phyloP scores from a whole-genome alignment of 2,888 invertebrate species.

The Leptinotarsa tumamoca region DNA sequence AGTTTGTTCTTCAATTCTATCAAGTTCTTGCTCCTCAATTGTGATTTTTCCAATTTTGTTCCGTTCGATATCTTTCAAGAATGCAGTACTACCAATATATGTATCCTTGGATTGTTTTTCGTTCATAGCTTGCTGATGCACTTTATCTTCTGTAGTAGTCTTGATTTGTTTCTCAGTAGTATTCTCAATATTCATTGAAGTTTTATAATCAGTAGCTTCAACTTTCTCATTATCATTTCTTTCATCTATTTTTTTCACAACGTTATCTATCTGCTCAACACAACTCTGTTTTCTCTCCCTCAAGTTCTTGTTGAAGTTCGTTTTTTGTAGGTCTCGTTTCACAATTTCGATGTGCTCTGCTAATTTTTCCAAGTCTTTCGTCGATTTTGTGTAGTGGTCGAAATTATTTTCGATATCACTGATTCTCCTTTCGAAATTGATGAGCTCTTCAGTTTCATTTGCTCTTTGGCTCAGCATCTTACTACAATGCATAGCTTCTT shows the following conservation, averaged over 20 bases:
- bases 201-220: background rate
- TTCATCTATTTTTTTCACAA: slow-evolving; percentile 35
- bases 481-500: slow-evolving; percentile 46
- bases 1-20: slow-evolving; percentile 6
- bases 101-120: slow-evolving; percentile 14
- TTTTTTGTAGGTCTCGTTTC: slow-evolving; percentile 23
- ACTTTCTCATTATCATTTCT: background rate
- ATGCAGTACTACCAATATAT: slow-evolving; percentile 22
- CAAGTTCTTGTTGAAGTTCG: slow-evolving; percentile 39
- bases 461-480: slow-evolving; percentile 49
- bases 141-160: background rate
- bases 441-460: slow-evolving; percentile 47
- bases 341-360: slow-evolving; percentile 25
- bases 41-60: background rate
- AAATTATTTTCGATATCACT: slow-evolving; percentile 40
- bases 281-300: slow-evolving; percentile 43
- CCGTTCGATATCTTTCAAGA: slow-evolving; percentile 13
- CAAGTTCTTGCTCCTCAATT: background rate
- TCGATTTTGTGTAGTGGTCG: slow-evolving; percentile 30
- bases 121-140: background rate
- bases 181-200: slow-evolving; percentile 2
- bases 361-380: slow-evolving; percentile 30
- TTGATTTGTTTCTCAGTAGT: background rate
- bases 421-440: slow-evolving; percentile 47
- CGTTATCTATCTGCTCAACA: slow-evolving; percentile 34